Evolutionary conservation across 2,888 invertebrate species (phyloP).

Genomic region (Orthosia cruda): DNA sequence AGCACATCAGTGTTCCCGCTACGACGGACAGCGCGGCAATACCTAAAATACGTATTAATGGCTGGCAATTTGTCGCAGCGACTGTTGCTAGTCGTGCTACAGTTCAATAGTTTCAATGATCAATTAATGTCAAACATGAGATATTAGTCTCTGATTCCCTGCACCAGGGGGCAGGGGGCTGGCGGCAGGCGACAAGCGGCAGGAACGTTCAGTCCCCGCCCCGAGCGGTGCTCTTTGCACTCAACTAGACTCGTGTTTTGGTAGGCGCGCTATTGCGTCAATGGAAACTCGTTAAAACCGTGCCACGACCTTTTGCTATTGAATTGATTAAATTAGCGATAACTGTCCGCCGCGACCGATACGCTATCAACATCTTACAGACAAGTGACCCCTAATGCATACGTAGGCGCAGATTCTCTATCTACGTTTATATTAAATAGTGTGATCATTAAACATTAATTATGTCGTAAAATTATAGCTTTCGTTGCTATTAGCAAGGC

Average conservation of each 20-base stretch:
- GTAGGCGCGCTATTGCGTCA: constrained; percentile 53
- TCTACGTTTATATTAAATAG: constrained; percentile 16
- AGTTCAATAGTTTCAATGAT: constrained; percentile 5
- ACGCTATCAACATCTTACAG: constrained; percentile 46
- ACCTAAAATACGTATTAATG: not conserved
- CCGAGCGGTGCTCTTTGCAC: constrained; percentile 1
- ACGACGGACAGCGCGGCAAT: not conserved
- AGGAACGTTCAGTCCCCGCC: not conserved
- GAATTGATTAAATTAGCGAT: constrained; percentile 66
- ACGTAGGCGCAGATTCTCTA: constrained; percentile 20
- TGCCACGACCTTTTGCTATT: constrained; percentile 68
- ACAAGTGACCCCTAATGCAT: constrained; percentile 44
- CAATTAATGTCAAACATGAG: not conserved
- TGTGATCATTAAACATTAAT: constrained; percentile 6
- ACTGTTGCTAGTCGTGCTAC: not conserved
- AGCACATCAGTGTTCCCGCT: not conserved
- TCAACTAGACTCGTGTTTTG: constrained; percentile 16
- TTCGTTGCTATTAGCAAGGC: constrained; percentile 7
- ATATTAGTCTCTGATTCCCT: not conserved
- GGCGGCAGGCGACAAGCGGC: too few relatives aligned
- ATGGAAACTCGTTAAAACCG: constrained; percentile 54
- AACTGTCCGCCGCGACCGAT: constrained; percentile 37
- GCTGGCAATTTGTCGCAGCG: not conserved
- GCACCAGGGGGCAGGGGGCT: too few relatives aligned
- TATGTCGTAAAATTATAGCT: constrained; percentile 27